These are phyloP conservation scores for Grammomys surdaster DNA, from an alignment of 2,113 vertebrate species.

Conservation along the genomic window DNA sequence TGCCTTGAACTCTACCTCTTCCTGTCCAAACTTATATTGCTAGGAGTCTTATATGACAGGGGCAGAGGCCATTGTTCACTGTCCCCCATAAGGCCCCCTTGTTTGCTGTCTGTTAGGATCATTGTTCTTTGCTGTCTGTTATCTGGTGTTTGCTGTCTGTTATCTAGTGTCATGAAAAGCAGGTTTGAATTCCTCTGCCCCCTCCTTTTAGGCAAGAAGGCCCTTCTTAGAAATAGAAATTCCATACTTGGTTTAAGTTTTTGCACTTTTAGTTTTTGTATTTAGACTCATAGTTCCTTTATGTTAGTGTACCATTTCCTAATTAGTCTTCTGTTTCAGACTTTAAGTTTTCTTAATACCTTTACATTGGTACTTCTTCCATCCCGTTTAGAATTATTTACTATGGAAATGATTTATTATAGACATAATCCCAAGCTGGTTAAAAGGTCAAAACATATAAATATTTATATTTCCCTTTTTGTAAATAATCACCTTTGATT, in stretches of 20 bases:
- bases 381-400: slow-evolving; percentile 34
- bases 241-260: slow-evolving; percentile 29
- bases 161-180: background rate
- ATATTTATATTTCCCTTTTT: slow-evolving; percentile 12
- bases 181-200: background rate
- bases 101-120: background rate
- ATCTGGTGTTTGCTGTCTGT: background rate
- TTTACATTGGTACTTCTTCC: background rate
- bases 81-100: background rate
- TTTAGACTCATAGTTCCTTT: background rate
- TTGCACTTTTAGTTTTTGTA: slow-evolving; percentile 11
- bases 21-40: background rate
- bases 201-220: background rate
- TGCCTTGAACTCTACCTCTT: background rate
- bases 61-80: background rate
- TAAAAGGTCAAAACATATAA: slow-evolving; percentile 6
- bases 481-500: slow-evolving; percentile 37
- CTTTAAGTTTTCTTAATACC: slow-evolving; percentile 32
- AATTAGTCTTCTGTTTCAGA: background rate
- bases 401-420: background rate
- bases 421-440: background rate
- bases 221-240: slow-evolving; percentile 3
- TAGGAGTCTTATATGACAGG: background rate
- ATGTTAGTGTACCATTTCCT: slow-evolving; percentile 9
- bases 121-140: background rate